Base-by-base conservation (phyloP, 2,888 invertebrate genomes). In the Polietes domitor region DNA sequence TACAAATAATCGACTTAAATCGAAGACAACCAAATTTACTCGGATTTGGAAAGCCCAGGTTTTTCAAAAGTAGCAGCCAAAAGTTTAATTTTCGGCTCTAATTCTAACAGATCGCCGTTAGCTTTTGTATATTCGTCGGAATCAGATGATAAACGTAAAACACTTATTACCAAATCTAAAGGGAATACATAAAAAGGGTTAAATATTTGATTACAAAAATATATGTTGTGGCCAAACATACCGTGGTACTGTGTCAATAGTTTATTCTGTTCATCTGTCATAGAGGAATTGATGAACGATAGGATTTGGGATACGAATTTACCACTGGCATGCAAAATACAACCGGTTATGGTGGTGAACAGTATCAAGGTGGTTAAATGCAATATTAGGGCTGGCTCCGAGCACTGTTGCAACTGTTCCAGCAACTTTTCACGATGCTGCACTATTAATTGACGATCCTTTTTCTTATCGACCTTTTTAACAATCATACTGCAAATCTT, bases 311-410 rank as follows among this genome's bases (percentile, higher is more conserved):
- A 95, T 12, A 99, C 97, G 93, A 98, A 98, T 91, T 97, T 95
- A 0, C 99, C 99, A 28, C 98, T 98, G 15, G 98, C 98, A 92
- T 98, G 97, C 28, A 99, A 90, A 93, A 98, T 96, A 87, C 94
- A 95, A 88, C 97, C 96, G 0, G 96, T 97, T 2, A 95, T 93
- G 10, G 95, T 94, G 72, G 96, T 96, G 89, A 97, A 98, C 77
- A 98, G 94, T 55, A 97, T 94, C 83, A 97, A 93, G 0, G 94
- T 94, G 0, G 95, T 94, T 76, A 98, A 93, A 91, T 98, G 97
- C 61, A 98, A 92, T 72, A 95, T 94, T 43, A 97, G 91, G 0
- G 97, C 96, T 15, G 97, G 95, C 88, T 98, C 97, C 53, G 94
- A 94, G 77, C 95, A 95, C 80, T 93, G 93, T 74, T 95, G 94